Conservation (phyloP, 2,888 invertebrate species). For the Hyles lineata region DNA sequence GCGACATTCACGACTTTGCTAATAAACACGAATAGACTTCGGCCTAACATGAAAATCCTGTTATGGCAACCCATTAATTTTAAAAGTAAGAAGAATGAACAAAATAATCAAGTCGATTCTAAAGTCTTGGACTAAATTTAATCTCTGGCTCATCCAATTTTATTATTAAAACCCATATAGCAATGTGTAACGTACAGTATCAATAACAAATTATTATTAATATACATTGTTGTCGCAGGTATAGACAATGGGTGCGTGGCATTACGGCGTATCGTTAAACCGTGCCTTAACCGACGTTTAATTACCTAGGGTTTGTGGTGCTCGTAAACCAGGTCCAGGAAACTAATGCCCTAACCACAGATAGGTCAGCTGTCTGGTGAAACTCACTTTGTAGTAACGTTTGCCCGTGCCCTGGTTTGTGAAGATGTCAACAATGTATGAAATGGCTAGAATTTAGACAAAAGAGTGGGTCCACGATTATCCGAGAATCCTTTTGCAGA, state of each 20-base stretch:
- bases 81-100: too few relatives aligned
- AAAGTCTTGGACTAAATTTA: too few relatives aligned
- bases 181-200: not conserved
- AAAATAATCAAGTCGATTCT: too few relatives aligned
- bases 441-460: not conserved
- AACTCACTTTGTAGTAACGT: conserved; percentile 46
- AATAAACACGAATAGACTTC: too few relatives aligned
- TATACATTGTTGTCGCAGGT: conserved; percentile 58
- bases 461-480: too few relatives aligned
- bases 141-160: too few relatives aligned
- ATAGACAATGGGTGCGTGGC: conserved; percentile 69
- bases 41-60: too few relatives aligned
- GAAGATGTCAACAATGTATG: conserved; percentile 6
- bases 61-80: too few relatives aligned
- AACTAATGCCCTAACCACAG: conserved; percentile 79
- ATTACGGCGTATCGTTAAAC: conserved; percentile 66
- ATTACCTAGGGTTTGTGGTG: conserved; percentile 69
- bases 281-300: conserved; percentile 71
- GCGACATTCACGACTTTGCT: too few relatives aligned
- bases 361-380: conserved; percentile 63
- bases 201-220: conserved; percentile 18
- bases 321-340: conserved; percentile 68
- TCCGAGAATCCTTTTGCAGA: too few relatives aligned
- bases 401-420: conserved; percentile 19
- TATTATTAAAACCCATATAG: too few relatives aligned